Base-by-base conservation (phyloP, 2,888 invertebrate genomes). In the Arge pagana region DNA sequence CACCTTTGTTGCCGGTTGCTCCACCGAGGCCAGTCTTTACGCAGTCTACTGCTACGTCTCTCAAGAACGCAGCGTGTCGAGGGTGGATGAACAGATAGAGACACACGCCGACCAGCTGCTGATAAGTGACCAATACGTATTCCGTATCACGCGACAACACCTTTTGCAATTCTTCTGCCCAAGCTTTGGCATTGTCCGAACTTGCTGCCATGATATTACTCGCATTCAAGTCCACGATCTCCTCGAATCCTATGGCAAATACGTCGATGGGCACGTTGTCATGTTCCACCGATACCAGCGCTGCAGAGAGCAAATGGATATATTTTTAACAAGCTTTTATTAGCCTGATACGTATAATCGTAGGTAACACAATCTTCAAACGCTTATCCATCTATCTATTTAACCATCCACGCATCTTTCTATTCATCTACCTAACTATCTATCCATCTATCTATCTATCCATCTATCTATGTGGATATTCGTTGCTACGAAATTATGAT, bases 1-100 rank as follows among this genome's bases (percentile, higher is more conserved):
- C 96, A 3, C 98, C 98, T 80, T 99, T 99, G 74, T 99, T 99
- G 4, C 87, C 88, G 10, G 98, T 92, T n/a, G 98, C 90, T 33
- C 99, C 98, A 21, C 97, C 97, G 59, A 99, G 80, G 1, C 99
- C 99, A 3, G 99, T 99, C 82, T 99, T 99, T 0, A 99, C 98
- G 53, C 88, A 90, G 79, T 96, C 96, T 3, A 94, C 85, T 24
- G 95, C 94, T 19, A 98, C 93, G 80, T 98, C 96, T 62, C 91
- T 86, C 52, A 99, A 87, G 70, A 85, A 88, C 10, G 93, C 91
- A 36, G 95, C 89, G 65, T 94, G 86, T 70, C 92, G 88, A 52
- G 95, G 93, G 61, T 94, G 84, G 45, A 95, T 88, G 78, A 95
- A 99, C 53, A 99, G 82, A 77, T 96, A 98, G 5, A 99, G 83